Evolutionary conservation across 2,888 invertebrate genomes (phyloP).

Genomic region (Tethea ocularis): DNA sequence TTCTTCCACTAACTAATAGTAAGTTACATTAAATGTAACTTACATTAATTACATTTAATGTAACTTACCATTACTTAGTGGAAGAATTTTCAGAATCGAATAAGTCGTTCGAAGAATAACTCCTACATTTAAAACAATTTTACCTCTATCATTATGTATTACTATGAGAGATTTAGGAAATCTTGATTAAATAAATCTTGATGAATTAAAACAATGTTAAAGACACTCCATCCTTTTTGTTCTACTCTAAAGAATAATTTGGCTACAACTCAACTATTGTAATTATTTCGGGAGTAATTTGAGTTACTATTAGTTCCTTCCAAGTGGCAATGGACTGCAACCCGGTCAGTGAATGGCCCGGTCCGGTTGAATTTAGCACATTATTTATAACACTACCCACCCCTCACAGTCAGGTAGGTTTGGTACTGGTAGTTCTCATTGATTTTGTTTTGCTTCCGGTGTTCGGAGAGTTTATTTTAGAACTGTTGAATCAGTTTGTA

Average conservation of each 20-base stretch:
- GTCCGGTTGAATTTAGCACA: slow-evolving; percentile 57
- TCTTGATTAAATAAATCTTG: too few species aligned
- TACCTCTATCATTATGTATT: too few species aligned
- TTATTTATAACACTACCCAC: slow-evolving; percentile 62
- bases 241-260: neutral
- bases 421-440: slow-evolving; percentile 38
- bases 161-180: too few species aligned
- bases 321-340: slow-evolving; percentile 54
- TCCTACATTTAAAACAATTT: too few species aligned
- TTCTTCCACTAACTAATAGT: too few species aligned
- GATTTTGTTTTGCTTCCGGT: slow-evolving; percentile 37
- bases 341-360: slow-evolving; percentile 57
- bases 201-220: too few species aligned
- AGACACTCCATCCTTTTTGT: neutral
- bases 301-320: slow-evolving; percentile 24
- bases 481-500: neutral
- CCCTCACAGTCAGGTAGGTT: slow-evolving; percentile 48
- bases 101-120: too few species aligned
- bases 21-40: too few species aligned
- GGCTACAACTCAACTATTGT: slow-evolving; percentile 10
- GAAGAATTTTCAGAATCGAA: too few species aligned
- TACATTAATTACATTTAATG: too few species aligned
- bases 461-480: slow-evolving; percentile 30
- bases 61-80: too few species aligned
- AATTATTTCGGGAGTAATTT: slow-evolving; percentile 40